These are phyloP conservation scores for Dendrocopos noguchii DNA, from an alignment of 2,113 vertebrate genomes.

Conservation along the genomic window DNA sequence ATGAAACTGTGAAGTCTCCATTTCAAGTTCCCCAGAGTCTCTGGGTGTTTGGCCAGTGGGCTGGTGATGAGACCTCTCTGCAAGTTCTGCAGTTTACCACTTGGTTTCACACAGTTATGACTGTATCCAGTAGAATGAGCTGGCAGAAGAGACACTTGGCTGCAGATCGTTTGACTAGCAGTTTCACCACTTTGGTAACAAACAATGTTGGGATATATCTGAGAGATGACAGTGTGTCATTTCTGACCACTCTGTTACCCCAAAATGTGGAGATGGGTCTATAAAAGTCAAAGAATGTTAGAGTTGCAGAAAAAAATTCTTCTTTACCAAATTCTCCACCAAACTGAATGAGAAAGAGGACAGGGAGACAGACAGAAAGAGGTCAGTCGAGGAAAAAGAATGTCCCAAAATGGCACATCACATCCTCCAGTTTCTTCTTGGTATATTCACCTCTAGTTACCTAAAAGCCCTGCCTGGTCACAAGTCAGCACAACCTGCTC, in stretches of 20 bases:
- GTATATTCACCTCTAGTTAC: neutral
- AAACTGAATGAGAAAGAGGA: neutral
- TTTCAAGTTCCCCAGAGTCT: neutral
- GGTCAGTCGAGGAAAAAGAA: neutral
- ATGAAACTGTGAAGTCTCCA: neutral
- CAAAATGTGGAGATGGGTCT: neutral
- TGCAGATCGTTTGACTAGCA: neutral
- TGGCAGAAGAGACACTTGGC: neutral
- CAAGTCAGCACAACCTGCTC: neutral
- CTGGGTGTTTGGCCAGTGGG: neutral
- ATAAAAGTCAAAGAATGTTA: neutral
- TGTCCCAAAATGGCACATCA: neutral
- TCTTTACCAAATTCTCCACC: neutral
- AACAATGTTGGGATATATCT: neutral
- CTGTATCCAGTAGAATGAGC: rapidly evolving
- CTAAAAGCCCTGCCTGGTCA: neutral
- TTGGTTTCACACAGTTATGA: neutral
- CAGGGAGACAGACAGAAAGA: neutral
- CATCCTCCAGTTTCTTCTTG: neutral
- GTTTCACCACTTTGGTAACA: neutral
- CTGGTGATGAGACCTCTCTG: neutral
- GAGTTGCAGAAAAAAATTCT: neutral
- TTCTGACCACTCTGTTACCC: neutral
- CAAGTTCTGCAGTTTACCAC: neutral
- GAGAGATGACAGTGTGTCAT: neutral